Evolutionary conservation across 2,113 vertebrate genomes (phyloP), one percentile per base, ranked within the genome.

Genomic region (Mormoops blainvillei): DNA sequence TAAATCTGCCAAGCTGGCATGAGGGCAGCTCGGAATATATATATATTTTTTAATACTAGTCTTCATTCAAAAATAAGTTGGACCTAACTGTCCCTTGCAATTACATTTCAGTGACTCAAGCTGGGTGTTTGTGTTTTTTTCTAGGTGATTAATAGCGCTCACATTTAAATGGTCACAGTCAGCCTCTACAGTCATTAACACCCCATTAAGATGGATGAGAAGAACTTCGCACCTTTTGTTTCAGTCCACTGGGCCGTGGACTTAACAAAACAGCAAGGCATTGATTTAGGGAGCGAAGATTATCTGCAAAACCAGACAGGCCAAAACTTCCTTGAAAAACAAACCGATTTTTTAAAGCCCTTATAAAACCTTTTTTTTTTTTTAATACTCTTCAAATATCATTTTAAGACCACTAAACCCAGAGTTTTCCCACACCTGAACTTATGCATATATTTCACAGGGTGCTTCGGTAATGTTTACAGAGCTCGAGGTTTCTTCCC

Each of bases 121-220:
- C 58, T 89, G 48, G 14, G 61, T 97, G 84, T 96, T 98, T 96
- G 95, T 98, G 89, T 95, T 98, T 98, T 98, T 97, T 96, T 96
- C 91, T 78, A 73, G 43, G 95, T 98, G 98, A 98, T 98, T 98
- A 97, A 98, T 98, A 96, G 74, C 22, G 22, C 97, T 98, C 97
- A 94, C 97, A 97, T 98, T 98, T 97, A 98, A 98, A 98, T 97
- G 89, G 97, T 97, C 95, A 94, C 95, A 97, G 95, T 41, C 86
- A 97, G 93, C 52, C 91, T 97, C 96, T 97, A 82, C 94, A 97
- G 84, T 97, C 96, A 98, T 98, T 98, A 98, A 96, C 91, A 97
- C 94, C 73, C 97, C 85, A 97, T 98, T 98, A 98, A 98, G 97
- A 98, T 97, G 96, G 98, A 98, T 95, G 89, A 94, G 36, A 95